Percentiles rank a stretch among this genome's conserved stretches.
These are phyloP conservation scores for Sebastes trivittatus DNA, from an alignment of 2,797 vertebrate species.

Conservation along the genomic window DNA sequence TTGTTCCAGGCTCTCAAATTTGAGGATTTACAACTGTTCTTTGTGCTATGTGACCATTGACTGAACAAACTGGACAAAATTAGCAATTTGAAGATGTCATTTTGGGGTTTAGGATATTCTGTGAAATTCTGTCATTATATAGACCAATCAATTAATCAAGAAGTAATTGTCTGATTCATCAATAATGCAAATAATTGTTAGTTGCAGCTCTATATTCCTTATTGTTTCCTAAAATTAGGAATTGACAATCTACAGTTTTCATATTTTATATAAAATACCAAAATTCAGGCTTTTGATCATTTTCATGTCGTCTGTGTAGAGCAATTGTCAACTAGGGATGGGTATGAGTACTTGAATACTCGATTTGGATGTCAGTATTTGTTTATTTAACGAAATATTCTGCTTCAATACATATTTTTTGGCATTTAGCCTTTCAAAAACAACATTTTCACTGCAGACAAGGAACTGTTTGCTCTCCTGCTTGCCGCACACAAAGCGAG, in stretches of 20 bases:
- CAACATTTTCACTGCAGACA: too few relatives aligned
- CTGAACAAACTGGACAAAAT: not conserved
- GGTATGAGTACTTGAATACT: not conserved
- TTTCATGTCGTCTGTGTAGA: not conserved
- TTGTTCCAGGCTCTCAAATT: not conserved
- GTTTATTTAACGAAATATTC: not conserved
- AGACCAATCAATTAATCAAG: not conserved
- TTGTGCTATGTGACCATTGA: not conserved
- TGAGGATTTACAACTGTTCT: not conserved
- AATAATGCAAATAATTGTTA: not conserved
- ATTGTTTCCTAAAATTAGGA: fast-evolving
- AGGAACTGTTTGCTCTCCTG: too few relatives aligned
- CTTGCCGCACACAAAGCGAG: too few relatives aligned
- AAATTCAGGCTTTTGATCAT: not conserved
- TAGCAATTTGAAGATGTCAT: not conserved
- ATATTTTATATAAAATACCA: not conserved
- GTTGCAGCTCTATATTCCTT: not conserved
- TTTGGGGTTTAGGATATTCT: not conserved
- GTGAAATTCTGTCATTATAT: too few relatives aligned
- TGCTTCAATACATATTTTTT: too few relatives aligned
- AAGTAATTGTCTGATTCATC: not conserved
- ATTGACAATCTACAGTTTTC: not conserved
- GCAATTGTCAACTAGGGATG: not conserved
- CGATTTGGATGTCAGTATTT: not conserved
- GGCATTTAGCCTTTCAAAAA: too few relatives aligned